Evolutionary conservation across 1,140 invertebrate genomes (phyloP).

Genomic region (Musca domestica): DNA sequence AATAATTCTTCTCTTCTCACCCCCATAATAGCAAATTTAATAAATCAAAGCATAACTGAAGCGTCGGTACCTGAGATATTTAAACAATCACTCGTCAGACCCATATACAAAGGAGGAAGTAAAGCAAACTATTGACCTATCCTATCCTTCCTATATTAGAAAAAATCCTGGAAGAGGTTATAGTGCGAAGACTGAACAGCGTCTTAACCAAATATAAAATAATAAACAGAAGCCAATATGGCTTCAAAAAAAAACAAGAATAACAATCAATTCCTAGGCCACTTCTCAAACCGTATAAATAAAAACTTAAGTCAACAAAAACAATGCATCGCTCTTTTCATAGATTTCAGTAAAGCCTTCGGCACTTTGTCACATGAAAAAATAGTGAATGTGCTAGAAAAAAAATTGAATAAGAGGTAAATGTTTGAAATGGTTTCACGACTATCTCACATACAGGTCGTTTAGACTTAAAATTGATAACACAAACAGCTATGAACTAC

Average conservation of each 20-base stretch:
- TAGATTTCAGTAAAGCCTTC: too few relatives aligned
- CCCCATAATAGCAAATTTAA: too few relatives aligned
- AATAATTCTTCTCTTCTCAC: neutral
- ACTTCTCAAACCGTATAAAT: neutral
- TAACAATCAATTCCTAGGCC: neutral
- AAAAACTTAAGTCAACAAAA: neutral
- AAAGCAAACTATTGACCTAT: neutral
- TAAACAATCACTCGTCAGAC: neutral
- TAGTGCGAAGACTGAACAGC: neutral
- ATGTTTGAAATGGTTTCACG: neutral
- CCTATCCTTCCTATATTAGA: neutral
- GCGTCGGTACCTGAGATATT: neutral
- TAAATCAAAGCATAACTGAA: neutral
- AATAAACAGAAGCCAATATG: too few relatives aligned
- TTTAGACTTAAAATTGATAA: too few relatives aligned
- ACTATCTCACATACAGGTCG: too few relatives aligned
- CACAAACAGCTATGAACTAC: neutral
- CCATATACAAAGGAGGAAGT: too few relatives aligned
- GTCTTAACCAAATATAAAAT: neutral
- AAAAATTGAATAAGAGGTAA: neutral
- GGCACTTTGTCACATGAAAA: too few relatives aligned
- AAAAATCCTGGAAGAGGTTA: neutral
- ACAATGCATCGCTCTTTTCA: too few relatives aligned
- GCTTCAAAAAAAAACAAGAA: neutral
- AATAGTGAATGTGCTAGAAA: too few relatives aligned